phyloP scores from a whole-genome alignment of 2,888 invertebrate species.

The Ischnus inquisitorius region DNA sequence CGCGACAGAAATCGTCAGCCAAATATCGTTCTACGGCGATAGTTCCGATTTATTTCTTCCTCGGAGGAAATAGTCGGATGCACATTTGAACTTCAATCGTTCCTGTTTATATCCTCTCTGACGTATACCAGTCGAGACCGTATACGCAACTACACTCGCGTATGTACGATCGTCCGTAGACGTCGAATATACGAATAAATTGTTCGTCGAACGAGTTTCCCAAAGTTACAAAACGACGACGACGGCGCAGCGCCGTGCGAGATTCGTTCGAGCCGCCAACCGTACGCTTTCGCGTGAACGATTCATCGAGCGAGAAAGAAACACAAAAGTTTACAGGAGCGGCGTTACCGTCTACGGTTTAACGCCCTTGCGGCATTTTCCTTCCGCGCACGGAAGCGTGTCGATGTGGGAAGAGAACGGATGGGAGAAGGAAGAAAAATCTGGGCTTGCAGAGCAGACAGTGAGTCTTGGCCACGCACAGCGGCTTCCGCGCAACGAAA shows the following conservation, averaged over 20 bases:
- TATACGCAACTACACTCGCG: not conserved
- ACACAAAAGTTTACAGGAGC: no score
- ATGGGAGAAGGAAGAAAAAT: not conserved
- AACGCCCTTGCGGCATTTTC: constrained; percentile 3
- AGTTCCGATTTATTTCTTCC: constrained; percentile 1
- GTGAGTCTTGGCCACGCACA: not conserved
- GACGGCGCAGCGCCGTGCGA: not conserved
- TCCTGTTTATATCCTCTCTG: not conserved
- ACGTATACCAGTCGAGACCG: not conserved
- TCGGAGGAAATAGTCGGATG: not conserved
- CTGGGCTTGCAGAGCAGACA: constrained; percentile 15
- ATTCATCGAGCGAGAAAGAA: not conserved
- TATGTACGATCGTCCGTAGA: not conserved
- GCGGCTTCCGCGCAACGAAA: constrained; percentile 27
- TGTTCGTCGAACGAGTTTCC: constrained; percentile 16
- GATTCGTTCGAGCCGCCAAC: not conserved
- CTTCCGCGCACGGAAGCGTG: not conserved
- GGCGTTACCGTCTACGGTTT: constrained; percentile 1
- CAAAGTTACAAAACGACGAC: constrained; percentile 4
- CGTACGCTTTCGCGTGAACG: not conserved
- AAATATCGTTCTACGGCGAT: not conserved
- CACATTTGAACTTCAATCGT: not conserved
- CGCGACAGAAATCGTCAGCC: not conserved
- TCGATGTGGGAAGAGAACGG: not conserved
- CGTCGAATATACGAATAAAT: constrained; percentile 12